These are phyloP conservation scores for Heterohyrax brucei DNA, from an alignment of 2,797 vertebrate species.

Conservation along the genomic window DNA sequence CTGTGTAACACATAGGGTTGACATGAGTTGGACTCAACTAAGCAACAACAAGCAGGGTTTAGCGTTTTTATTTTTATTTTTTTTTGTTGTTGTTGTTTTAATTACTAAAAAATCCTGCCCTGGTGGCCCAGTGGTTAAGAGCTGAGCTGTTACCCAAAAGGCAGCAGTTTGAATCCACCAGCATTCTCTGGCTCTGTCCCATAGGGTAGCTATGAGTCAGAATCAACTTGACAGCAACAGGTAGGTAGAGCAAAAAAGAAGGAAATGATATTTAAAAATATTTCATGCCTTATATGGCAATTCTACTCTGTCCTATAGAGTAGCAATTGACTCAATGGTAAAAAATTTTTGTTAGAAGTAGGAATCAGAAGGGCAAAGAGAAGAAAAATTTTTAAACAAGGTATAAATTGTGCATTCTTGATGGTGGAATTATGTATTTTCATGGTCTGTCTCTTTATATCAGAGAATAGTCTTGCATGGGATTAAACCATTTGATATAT, in stretches of 20 bases:
- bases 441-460: slow-evolving; percentile 32
- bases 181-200: no score
- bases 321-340: no score
- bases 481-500: slow-evolving; percentile 45
- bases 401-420: not conserved
- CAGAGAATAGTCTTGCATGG: not conserved
- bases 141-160: no score
- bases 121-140: no score
- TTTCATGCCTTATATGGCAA: no score
- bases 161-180: no score
- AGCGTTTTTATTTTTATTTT: not conserved
- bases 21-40: not conserved
- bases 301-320: no score
- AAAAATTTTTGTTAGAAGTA: no score
- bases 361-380: not conserved
- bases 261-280: not conserved
- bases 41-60: not conserved
- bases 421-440: slow-evolving; percentile 30
- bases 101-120: not conserved
- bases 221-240: no score
- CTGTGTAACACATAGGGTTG: not conserved
- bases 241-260: no score
- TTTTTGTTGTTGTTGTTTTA: not conserved
- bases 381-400: not conserved
- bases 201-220: no score